Percentiles rank a stretch among this genome's conserved stretches.
Evolutionary conservation across 2,113 vertebrate genomes (phyloP).

Genomic region (Turnix velox): DNA sequence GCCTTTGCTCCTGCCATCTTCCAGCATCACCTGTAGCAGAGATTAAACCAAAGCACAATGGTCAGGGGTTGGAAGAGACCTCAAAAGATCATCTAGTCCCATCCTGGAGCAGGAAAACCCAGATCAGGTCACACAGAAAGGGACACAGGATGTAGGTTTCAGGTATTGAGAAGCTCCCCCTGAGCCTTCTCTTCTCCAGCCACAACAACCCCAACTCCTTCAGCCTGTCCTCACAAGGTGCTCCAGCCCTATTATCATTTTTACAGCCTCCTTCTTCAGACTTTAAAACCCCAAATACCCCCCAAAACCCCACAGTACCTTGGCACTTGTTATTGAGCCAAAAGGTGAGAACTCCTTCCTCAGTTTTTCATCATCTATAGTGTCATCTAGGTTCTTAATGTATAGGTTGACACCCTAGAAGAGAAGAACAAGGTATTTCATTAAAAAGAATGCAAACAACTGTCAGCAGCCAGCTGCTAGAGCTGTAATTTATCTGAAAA

Average conservation of each 20-base stretch:
- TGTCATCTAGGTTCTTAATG: conserved; percentile 98
- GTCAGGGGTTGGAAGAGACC: too few species aligned
- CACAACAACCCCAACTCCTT: too few species aligned
- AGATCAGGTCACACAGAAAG: too few species aligned
- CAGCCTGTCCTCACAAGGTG: too few species aligned
- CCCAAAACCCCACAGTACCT: conserved; percentile 74
- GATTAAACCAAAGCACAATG: too few species aligned
- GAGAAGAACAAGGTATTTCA: not conserved
- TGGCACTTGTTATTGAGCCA: conserved; percentile 96
- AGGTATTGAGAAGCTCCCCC: too few species aligned
- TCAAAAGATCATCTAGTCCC: too few species aligned
- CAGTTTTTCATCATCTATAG: conserved; percentile 97
- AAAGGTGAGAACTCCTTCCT: conserved; percentile 97
- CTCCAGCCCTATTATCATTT: too few species aligned
- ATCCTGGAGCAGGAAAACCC: too few species aligned
- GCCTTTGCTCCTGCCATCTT: conserved; percentile 97
- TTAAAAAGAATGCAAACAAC: not conserved
- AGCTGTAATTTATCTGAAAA: not conserved
- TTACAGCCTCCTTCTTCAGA: not conserved
- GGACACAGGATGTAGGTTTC: too few species aligned
- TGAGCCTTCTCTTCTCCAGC: too few species aligned
- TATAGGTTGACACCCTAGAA: conserved; percentile 95
- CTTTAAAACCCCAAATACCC: not conserved
- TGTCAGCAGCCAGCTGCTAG: not conserved
- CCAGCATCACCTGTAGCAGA: conserved; percentile 89